A percentile compares a stretch with the other conserved stretches of the same genome.
phyloP scores from a whole-genome alignment of 92 coral and sea anemone genomes.

The Epizoanthus ramosus region DNA sequence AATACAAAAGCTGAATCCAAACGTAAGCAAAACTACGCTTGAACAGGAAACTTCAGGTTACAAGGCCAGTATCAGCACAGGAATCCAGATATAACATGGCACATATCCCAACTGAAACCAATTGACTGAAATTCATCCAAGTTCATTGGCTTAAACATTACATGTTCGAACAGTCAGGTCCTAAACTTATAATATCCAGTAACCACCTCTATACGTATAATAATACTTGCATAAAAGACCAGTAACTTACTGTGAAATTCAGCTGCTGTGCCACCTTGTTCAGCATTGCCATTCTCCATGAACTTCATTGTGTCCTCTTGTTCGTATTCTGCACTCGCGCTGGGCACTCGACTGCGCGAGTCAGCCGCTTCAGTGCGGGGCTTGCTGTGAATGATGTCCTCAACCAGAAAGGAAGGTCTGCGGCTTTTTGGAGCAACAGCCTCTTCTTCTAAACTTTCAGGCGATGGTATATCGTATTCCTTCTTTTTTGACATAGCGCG shows the following conservation, averaged over 20 bases:
- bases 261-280: background rate
- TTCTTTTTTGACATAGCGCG: conserved; percentile 2
- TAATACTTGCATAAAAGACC: background rate
- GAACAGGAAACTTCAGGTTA: no score
- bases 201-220: no score
- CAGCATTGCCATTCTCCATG: background rate
- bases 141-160: no score
- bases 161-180: no score
- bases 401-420: conserved; percentile 6
- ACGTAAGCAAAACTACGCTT: no score
- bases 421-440: conserved; percentile 1
- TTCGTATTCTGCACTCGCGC: background rate
- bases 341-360: background rate
- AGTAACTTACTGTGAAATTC: background rate
- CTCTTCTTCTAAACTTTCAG: conserved; percentile 1
- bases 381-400: conserved; percentile 13
- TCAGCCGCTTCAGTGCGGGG: background rate
- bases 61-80: no score
- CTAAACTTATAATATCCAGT: no score
- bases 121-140: no score
- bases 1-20: no score
- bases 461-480: conserved; percentile 6
- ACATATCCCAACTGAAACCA: no score
- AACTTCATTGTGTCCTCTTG: background rate
- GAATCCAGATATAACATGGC: no score